Base-by-base conservation (phyloP, 1,140 invertebrate species). In the Eurosta solidaginis region DNA sequence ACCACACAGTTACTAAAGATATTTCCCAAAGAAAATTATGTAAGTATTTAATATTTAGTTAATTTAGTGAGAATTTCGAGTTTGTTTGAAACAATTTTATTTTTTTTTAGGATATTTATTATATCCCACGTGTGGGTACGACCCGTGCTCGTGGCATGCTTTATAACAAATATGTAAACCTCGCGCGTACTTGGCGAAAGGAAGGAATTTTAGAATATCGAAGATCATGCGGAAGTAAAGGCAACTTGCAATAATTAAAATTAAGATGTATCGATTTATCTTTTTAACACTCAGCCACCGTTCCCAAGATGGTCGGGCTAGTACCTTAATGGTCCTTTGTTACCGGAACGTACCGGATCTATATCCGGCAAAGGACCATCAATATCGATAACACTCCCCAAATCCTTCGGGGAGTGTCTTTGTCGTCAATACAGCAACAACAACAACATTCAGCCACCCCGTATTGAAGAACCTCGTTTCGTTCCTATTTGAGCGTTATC, bases 141-240 rank as follows among this genome's bases (percentile, higher is more conserved):
- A 50, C 17, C 17, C 68, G 76, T 49, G 74, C 78, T 1, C 59
- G 54, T 3, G 78, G 78, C 25, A 74, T 74, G 54, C 75, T 79
- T 5, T 76, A 79, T 40, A 63, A 79, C 14, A 50, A 68, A 50
- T 79, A 79, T 45, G 49, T 79, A 12, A 79, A 79, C 17, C 74
- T 76, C 3, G 29, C 50, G 9, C 20, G 74, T 3, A 44, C 27
- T 7, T 74, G 76, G 29, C 52, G 75, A 4, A 52, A 47, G 22
- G 29, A 75, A 2, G 29, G 25, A n/a, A 59, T 42, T 5, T 42
- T 74, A n/a, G 42, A 74, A 22, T 52, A 52, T 22, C 20, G 10
- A 22, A 52, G 49, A 22, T 22, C 20, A 14, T 25, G 49, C 6
- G 3, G 20, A 22, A 52, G 25, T 22, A 52, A 20, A 52, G 2